Conservation (phyloP, 1,140 invertebrate species). For the Hyles euphorbiae region DNA sequence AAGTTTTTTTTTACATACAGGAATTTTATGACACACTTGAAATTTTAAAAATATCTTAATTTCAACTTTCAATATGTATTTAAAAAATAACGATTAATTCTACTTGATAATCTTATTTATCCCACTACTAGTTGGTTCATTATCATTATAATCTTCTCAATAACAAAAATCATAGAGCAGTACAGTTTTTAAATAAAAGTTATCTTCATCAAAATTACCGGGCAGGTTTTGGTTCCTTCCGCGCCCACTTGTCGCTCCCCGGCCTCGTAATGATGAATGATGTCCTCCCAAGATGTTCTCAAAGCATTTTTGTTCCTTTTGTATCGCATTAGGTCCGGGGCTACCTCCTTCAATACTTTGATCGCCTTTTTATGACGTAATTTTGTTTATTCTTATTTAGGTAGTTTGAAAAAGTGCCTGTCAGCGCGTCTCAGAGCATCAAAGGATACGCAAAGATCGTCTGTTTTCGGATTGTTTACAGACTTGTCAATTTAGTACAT, state of each 20-base stretch:
- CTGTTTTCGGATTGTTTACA: slow-evolving; percentile 10
- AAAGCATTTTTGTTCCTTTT: slow-evolving; percentile 32
- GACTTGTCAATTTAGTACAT: slow-evolving; percentile 9
- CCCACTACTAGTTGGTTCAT: too few species aligned
- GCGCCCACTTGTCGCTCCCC: slow-evolving; percentile 9
- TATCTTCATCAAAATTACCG: too few species aligned
- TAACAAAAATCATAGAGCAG: too few species aligned
- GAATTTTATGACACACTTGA: too few species aligned
- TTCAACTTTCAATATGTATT: too few species aligned
- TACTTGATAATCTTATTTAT: too few species aligned
- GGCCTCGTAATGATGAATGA: slow-evolving; percentile 33
- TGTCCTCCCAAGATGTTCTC: slow-evolving; percentile 23
- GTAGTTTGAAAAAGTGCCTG: slow-evolving; percentile 29
- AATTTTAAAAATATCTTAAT: too few species aligned
- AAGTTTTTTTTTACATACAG: too few species aligned
- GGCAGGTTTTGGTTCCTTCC: too few species aligned
- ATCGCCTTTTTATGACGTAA: slow-evolving; percentile 35
- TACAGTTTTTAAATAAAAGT: too few species aligned
- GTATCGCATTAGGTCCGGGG: slow-evolving; percentile 23
- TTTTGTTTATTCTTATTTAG: slow-evolving; percentile 32
- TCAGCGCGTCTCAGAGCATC: slow-evolving; percentile 27
- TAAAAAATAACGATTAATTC: too few species aligned
- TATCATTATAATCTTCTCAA: too few species aligned
- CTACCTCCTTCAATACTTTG: slow-evolving; percentile 26
- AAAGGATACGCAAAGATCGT: slow-evolving; percentile 15